These are phyloP conservation scores for Lottia scabra DNA, from an alignment of 2,888 invertebrate genomes.

Conservation along the genomic window DNA sequence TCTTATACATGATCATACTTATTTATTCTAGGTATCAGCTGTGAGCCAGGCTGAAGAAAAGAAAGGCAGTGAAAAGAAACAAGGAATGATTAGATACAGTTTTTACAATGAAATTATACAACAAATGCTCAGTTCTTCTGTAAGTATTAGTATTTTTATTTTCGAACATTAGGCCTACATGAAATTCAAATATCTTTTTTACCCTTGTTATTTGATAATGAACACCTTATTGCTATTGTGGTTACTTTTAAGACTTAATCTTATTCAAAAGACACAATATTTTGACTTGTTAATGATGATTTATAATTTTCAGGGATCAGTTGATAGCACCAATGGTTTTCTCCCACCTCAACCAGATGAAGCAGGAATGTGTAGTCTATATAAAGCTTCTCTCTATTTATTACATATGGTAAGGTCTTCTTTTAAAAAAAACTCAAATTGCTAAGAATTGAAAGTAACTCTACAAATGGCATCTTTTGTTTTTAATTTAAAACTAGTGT, in stretches of 20 bases:
- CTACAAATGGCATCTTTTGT: too few relatives aligned
- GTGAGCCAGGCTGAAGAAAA: slow-evolving; percentile 31
- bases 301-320: slow-evolving; percentile 43
- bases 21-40: slow-evolving; percentile 36
- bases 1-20: too few relatives aligned
- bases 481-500: too few relatives aligned
- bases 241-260: too few relatives aligned
- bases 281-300: too few relatives aligned
- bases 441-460: too few relatives aligned
- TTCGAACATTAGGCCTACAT: too few relatives aligned
- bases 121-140: slow-evolving; percentile 64
- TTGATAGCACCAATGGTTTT: slow-evolving; percentile 29
- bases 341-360: slow-evolving; percentile 50
- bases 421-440: too few relatives aligned
- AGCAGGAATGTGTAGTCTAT: slow-evolving; percentile 69
- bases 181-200: too few relatives aligned
- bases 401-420: slow-evolving; percentile 70
- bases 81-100: slow-evolving; percentile 51
- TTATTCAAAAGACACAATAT: too few relatives aligned
- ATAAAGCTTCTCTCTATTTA: slow-evolving; percentile 73
- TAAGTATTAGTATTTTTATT: slow-evolving; percentile 38
- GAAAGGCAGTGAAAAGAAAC: slow-evolving; percentile 19
- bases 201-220: too few relatives aligned
- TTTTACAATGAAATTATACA: slow-evolving; percentile 57
- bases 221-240: too few relatives aligned